Base-by-base conservation (phyloP, 2,888 invertebrate species). In the Lasioglossum calceatum region DNA sequence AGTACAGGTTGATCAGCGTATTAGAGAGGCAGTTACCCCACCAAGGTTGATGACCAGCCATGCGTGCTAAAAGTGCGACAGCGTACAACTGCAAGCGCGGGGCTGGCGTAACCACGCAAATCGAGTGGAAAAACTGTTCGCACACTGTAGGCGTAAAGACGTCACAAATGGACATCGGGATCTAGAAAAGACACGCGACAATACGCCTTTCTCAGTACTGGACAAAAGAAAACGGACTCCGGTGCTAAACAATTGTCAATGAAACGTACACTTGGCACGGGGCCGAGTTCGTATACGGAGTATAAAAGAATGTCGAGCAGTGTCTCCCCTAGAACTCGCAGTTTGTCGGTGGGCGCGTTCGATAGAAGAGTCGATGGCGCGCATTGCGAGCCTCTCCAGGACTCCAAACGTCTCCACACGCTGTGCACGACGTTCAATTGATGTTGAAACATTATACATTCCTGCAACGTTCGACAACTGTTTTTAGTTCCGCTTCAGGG, bases 1-100 rank as follows among this genome's bases (percentile, higher is more conserved):
- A 97, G 94, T 98, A 98, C 92, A 98, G 97, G 87, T 96, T 96
- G 39, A 97, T 97, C 82, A 99, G 96, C 44, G 97, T 98, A 92
- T 97, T 97, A 0, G 98, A 98, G n/a, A 99, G 96, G 93, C 98
- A 98, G 89, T 97, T 97, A 70, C 99, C 99, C 99, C 99, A 99
- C 98, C 98, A 99, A 16, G 96, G 96, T 93, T 97, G 97, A 81
- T 96, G 96, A 77, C 97, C 97, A 93, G 97, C 97, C 94, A 97
- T 97, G 77, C 98, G 97, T 82, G 98, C 98, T 93, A 98, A 95
- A 86, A 99, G 96, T 42, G 98, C 97, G 77, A 97, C 98, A 27
- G 97, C 97, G 36, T 98, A 97, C 71, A 98, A 96, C 93, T 98
- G 98, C 84, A 98, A 96, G 84, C 97, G 97, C 3, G 98, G 97